A percentile compares a stretch with the other conserved stretches of the same genome.
These are phyloP conservation scores for Xyrichtys novacula DNA, from an alignment of 2,797 vertebrate species.

Conservation along the genomic window DNA sequence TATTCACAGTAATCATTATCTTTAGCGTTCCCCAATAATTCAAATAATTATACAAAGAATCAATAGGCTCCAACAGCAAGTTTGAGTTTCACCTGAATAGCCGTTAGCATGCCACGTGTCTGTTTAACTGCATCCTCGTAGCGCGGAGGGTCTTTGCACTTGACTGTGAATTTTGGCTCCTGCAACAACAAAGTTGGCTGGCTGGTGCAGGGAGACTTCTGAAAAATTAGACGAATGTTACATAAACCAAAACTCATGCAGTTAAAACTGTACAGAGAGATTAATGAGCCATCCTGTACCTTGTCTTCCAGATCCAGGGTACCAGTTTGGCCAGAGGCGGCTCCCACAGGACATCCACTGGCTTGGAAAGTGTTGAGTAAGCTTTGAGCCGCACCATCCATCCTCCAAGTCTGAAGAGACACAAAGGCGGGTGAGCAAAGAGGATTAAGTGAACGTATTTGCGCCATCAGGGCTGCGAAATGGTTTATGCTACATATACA, in stretches of 20 bases:
- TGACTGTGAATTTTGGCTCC: constrained; percentile 83
- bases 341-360: constrained; percentile 72
- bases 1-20: too few relatives aligned
- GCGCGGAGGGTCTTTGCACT: constrained; percentile 94
- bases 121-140: constrained; percentile 98
- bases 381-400: constrained; percentile 74
- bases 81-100: constrained; percentile 76
- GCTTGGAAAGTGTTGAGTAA: constrained; percentile 82
- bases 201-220: constrained; percentile 81
- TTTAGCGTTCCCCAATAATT: too few relatives aligned
- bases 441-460: too few relatives aligned
- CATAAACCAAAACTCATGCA: background rate
- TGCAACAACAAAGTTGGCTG: constrained; percentile 80
- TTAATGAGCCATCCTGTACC: constrained; percentile 74
- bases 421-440: constrained; percentile 19
- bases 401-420: constrained; percentile 77
- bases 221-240: constrained; percentile 19
- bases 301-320: constrained; percentile 83
- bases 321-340: constrained; percentile 69
- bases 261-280: background rate
- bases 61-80: too few relatives aligned
- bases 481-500: too few relatives aligned
- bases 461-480: too few relatives aligned
- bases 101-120: constrained; percentile 85
- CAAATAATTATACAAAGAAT: too few relatives aligned